A percentile compares a stretch with the other conserved stretches of the same genome.
Conservation (phyloP, 2,797 vertebrate genomes). For the Adrianichthys oophorus region DNA sequence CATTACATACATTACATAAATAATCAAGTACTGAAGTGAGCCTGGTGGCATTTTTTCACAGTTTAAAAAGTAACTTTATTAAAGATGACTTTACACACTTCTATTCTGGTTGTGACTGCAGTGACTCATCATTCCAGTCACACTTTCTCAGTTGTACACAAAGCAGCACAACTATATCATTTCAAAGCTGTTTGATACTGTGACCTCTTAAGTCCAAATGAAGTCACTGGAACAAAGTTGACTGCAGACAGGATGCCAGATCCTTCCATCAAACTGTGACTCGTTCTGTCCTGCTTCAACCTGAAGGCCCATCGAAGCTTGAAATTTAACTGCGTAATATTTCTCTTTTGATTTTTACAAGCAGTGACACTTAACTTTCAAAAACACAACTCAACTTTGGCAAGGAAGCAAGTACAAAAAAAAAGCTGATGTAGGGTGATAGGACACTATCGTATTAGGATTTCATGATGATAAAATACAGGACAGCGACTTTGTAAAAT, state of each 20-base stretch:
- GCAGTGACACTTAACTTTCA: constrained; percentile 24
- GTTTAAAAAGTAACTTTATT: neutral
- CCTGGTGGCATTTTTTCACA: neutral
- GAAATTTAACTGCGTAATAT: constrained; percentile 32
- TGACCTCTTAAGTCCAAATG: constrained; percentile 14
- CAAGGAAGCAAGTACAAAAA: constrained; percentile 2
- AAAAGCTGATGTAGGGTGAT: constrained; percentile 4
- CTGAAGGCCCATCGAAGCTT: neutral
- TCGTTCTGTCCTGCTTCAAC: constrained; percentile 7
- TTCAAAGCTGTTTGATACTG: constrained; percentile 14
- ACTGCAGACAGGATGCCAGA: constrained; percentile 14
- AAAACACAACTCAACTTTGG: constrained; percentile 39
- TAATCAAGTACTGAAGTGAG: neutral
- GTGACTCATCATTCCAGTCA: constrained; percentile 36
- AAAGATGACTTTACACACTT: neutral
- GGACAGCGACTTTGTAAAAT: constrained; percentile 4
- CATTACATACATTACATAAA: too few species aligned
- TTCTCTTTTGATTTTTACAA: constrained; percentile 10
- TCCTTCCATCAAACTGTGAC: constrained; percentile 13
- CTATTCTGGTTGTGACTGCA: constrained; percentile 8
- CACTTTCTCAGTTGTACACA: constrained; percentile 4
- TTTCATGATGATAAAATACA: neutral
- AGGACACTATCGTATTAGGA: neutral
- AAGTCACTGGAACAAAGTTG: constrained; percentile 7
- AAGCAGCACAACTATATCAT: constrained; percentile 20